Base-by-base conservation (phyloP, 2,888 invertebrate genomes). In the Teleogryllus oceanicus region DNA sequence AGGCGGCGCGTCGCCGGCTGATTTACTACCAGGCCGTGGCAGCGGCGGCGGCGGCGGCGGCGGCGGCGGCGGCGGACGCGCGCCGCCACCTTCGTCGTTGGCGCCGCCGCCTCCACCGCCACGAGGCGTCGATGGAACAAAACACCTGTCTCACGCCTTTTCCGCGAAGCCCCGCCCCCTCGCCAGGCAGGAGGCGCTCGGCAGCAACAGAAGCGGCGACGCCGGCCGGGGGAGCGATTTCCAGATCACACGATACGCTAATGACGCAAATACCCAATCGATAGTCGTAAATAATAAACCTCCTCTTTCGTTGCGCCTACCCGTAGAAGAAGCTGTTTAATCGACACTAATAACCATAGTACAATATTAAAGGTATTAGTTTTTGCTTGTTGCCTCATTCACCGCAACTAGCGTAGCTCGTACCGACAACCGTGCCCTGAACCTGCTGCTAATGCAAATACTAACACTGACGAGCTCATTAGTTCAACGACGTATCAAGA, bases 101-200 rank as follows among this genome's bases (percentile, higher is more conserved):
- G 5, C 13, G 62, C 62, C 62, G 62, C 62, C 62, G 62, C 62
- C 62, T 37, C 24, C 16, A 18, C 62, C 62, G 62, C 62, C 18
- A 13, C 62, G 18, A 62, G 62, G 62, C 62, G 62, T 62, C 62
- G 62, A 62, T 62, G 18, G 62, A 62, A 18, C 62, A 62, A 62
- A 62, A 62, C 62, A 62, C 18, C 13, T 16, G 18, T 18, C 13
- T 62, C 62, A 8, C 62, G 62, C 62, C 62, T 62, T 62, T 62
- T 62, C 62, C 62, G 62, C 62, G 62, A 62, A 62, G 16, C 62
- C 62, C 62, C 62, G 62, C 18, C 62, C 62, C 62, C 62, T 62
- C 62, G 16, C 62, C 13, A 3, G 62, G 62, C 24, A 37, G 24
- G 24, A 37, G 24, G 24, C 24, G 24, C 24, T 37, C 24, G 24